Percentiles rank a stretch among this genome's conserved stretches.
These are phyloP conservation scores for Drosophila multiciliata DNA, from an alignment of 2,888 invertebrate species.

Conservation along the genomic window DNA sequence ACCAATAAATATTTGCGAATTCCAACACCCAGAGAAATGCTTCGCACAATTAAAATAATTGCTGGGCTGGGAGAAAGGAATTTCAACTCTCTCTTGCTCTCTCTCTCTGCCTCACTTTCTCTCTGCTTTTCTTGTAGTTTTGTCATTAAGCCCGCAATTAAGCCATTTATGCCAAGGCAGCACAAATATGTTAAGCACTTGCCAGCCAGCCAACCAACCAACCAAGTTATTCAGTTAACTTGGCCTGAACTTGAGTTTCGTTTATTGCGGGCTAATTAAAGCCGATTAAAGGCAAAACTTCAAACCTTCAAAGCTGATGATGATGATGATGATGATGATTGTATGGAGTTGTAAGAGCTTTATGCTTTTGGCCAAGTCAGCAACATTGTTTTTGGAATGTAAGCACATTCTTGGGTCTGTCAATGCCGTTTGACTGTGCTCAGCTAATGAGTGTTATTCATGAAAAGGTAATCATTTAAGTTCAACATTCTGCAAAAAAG, in stretches of 20 bases:
- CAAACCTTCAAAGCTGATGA: constrained; percentile 35
- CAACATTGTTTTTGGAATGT: constrained; percentile 35
- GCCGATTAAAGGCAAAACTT: constrained; percentile 60
- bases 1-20: constrained; percentile 67
- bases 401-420: constrained; percentile 15
- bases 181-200: constrained; percentile 69
- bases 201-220: constrained; percentile 5
- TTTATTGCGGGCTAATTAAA: constrained; percentile 63
- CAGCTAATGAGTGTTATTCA: constrained; percentile 66
- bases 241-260: constrained; percentile 52
- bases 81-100: constrained; percentile 25
- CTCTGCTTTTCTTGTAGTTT: constrained; percentile 23
- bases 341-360: constrained; percentile 29
- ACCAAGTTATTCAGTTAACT: constrained; percentile 9
- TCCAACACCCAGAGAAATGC: constrained; percentile 54
- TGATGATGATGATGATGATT: constrained; percentile 35
- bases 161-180: constrained; percentile 77
- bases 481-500: constrained; percentile 13
- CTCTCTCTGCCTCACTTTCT: not conserved
- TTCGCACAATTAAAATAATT: constrained; percentile 72
- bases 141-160: constrained; percentile 70
- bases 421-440: constrained; percentile 6
- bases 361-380: constrained; percentile 45
- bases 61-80: constrained; percentile 59
- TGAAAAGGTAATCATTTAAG: constrained; percentile 53